Base-by-base conservation (phyloP, 2,888 invertebrate genomes). In the Drosophila mercatorum region DNA sequence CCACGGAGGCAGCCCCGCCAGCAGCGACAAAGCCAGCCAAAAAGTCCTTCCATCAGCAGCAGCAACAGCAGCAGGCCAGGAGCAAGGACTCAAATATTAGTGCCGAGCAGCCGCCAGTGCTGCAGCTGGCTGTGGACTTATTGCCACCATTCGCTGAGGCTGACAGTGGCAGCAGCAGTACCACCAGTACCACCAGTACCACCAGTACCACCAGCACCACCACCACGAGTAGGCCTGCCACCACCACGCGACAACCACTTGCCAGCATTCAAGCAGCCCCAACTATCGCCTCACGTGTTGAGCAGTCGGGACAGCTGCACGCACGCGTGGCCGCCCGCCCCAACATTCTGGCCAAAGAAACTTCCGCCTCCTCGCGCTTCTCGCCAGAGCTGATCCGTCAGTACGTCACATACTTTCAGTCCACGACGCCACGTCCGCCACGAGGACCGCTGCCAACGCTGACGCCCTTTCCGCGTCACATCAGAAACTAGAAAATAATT, bases 371-470 rank as follows among this genome's bases (percentile, higher is more conserved):
- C 14, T 53, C 65, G n/a, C 62, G 57, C 7, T 58, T 81, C 28
- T 53, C 77, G 12, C 34, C 72, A 8, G 72, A 59, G 17, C 73
- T 80, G 28, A 72, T 75, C 28, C 67, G 88, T 26, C 80, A 85
- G 28, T 87, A 82, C 66, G 74, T 82, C 31, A 73, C 76, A 46
- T 84, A 90, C 59, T 90, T 83, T 31, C 85, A 89, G 60, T 73
- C 68, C 8, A 88, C 79, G 38, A 89, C 89, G 26, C 69, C 60
- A 12, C 88, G 75, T 8, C 91, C 91, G 36, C 73, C 75, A 0
- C 89, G 88, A 10, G 90, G 89, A 41, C 81, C 83, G 2, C 69
- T 90, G 73, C 90, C 90, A 28, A 90, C 91, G 3, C 71, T 91
- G 63, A 90, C 91, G 31, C 90, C 90, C 36, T 91, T 90, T 68